These are phyloP conservation scores for Stomorhina lunata DNA, from an alignment of 2,888 invertebrate species.

Conservation along the genomic window DNA sequence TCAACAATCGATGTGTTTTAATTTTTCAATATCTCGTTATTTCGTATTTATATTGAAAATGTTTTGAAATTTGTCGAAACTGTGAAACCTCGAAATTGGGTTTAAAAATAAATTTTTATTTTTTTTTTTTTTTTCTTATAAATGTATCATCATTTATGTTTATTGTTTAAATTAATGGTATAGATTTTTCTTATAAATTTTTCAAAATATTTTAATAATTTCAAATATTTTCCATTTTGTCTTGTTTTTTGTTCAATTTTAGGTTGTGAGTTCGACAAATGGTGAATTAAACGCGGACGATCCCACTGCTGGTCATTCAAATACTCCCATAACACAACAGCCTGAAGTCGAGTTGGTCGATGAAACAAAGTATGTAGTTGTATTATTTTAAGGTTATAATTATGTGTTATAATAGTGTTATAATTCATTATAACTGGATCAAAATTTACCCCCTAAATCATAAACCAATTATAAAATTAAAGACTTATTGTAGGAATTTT, in stretches of 20 bases:
- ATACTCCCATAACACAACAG: slow-evolving; percentile 96
- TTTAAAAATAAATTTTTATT: background rate
- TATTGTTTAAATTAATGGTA: background rate
- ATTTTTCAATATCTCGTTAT: background rate
- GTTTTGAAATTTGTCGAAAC: slow-evolving; percentile 23
- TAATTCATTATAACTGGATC: too few relatives aligned
- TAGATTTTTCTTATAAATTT: background rate
- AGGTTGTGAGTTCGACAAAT: slow-evolving; percentile 99
- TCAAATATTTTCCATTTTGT: slow-evolving; percentile 56
- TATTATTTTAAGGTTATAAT: too few relatives aligned
- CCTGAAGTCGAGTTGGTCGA: slow-evolving; percentile 97
- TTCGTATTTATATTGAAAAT: background rate
- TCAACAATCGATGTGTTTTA: slow-evolving; percentile 13
- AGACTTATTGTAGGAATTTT: too few relatives aligned
- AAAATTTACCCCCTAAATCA: too few relatives aligned
- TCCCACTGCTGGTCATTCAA: slow-evolving; percentile 97
- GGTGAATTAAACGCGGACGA: slow-evolving; percentile 97
- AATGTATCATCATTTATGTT: slow-evolving; percentile 18
- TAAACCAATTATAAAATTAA: too few relatives aligned
- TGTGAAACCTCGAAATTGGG: slow-evolving; percentile 15
- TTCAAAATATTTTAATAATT: slow-evolving; percentile 23
- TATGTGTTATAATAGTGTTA: too few relatives aligned
- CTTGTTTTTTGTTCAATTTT: slow-evolving; percentile 71
- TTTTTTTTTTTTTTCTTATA: slow-evolving; percentile 15
- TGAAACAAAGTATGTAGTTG: slow-evolving; percentile 94